A percentile compares a stretch with the other conserved stretches of the same genome.
These are phyloP conservation scores for Tympanoctomys barrerae DNA, from an alignment of 2,797 vertebrate species.

Conservation along the genomic window DNA sequence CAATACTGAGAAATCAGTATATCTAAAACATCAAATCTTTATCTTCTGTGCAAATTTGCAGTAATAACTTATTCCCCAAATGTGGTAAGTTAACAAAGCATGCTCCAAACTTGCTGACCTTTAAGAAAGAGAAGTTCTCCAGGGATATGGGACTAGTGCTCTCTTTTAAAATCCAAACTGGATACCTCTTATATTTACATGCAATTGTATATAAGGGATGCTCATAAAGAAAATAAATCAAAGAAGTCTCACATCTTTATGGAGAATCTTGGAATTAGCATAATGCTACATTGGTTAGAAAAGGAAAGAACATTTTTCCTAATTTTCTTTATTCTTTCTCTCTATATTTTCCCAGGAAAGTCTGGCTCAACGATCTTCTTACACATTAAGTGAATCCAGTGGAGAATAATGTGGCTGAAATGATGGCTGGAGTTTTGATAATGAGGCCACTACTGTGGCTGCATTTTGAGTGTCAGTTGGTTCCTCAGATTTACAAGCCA, in stretches of 20 bases:
- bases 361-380: conserved; percentile 80
- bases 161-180: conserved; percentile 76
- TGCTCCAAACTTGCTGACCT: conserved; percentile 83
- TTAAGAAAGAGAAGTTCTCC: conserved; percentile 84
- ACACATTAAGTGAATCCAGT: conserved; percentile 69
- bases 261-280: conserved; percentile 50
- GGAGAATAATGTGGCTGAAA: conserved; percentile 71
- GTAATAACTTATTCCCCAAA: conserved; percentile 81
- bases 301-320: conserved; percentile 74
- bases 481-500: conserved; percentile 17
- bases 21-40: conserved; percentile 84
- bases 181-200: conserved; percentile 74
- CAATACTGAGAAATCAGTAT: conserved; percentile 80
- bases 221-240: conserved; percentile 78
- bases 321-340: conserved; percentile 72
- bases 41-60: conserved; percentile 75
- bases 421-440: conserved; percentile 79
- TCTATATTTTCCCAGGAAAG: conserved; percentile 48
- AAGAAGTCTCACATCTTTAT: conserved; percentile 78
- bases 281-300: conserved; percentile 61
- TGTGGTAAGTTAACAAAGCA: conserved; percentile 76
- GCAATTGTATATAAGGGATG: conserved; percentile 54
- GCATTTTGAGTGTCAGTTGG: conserved; percentile 76
- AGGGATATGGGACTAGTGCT: conserved; percentile 79
- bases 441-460: conserved; percentile 70